A percentile compares a stretch with the other conserved stretches of the same genome.
phyloP scores from a whole-genome alignment of 2,113 vertebrate genomes.

The Cyprinus carpio region DNA sequence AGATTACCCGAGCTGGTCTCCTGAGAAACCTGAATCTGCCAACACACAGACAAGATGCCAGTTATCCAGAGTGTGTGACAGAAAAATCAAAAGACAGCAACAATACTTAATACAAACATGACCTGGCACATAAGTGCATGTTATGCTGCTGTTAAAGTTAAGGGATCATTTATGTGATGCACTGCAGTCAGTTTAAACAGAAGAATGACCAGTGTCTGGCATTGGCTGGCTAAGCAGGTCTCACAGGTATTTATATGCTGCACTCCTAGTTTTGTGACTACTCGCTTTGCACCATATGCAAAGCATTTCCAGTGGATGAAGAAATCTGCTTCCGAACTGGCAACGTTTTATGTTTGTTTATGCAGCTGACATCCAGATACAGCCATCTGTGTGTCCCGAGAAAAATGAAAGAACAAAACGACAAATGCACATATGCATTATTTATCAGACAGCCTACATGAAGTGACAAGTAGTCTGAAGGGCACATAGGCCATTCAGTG shows the following conservation, averaged over 20 bases:
- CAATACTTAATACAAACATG: not conserved
- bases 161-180: not conserved
- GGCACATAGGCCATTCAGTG: not conserved
- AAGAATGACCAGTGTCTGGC: constrained; percentile 9
- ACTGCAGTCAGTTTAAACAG: not conserved
- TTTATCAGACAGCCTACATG: not conserved
- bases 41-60: not conserved
- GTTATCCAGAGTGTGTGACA: not conserved
- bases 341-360: not conserved
- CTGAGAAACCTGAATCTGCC: not conserved
- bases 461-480: not conserved
- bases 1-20: constrained; percentile 29
- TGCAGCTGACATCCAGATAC: not conserved
- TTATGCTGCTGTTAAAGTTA: not conserved
- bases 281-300: not conserved
- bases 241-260: not conserved
- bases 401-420: not conserved
- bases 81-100: not conserved
- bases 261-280: not conserved
- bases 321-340: not conserved
- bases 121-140: not conserved
- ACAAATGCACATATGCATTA: not conserved
- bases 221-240: constrained; percentile 18
- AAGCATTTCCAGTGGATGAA: not conserved
- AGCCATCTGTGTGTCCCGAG: not conserved